A percentile compares a stretch with the other conserved stretches of the same genome.
Conservation (phyloP, 2,888 invertebrate genomes). For the Neoascia interrupta region DNA sequence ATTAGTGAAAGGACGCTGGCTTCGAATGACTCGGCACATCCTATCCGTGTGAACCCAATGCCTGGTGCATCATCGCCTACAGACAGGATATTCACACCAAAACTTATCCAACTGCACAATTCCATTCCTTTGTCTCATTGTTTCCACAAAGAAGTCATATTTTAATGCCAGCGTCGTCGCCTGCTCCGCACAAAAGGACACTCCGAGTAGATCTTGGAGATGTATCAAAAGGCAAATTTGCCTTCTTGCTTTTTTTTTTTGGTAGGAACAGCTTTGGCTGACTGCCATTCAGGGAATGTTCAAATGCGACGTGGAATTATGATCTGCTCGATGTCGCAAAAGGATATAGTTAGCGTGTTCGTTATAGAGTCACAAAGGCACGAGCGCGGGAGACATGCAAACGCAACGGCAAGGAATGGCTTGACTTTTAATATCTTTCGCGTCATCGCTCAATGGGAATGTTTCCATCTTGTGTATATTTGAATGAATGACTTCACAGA, state of each 20-base stretch:
- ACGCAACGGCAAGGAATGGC: slow-evolving; percentile 1
- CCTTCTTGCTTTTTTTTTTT: slow-evolving; percentile 6
- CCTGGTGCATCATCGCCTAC: not conserved
- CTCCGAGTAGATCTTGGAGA: slow-evolving; percentile 41
- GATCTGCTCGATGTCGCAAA: slow-evolving; percentile 33
- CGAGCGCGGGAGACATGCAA: not conserved
- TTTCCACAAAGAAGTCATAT: slow-evolving; percentile 22
- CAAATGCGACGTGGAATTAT: slow-evolving; percentile 48
- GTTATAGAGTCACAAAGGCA: not conserved
- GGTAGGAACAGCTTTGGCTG: slow-evolving; percentile 43
- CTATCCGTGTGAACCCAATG: no score
- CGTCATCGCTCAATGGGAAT: slow-evolving; percentile 58
- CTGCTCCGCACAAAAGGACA: slow-evolving; percentile 31
- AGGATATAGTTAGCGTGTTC: slow-evolving; percentile 18
- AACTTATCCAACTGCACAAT: no score
- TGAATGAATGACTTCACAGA: slow-evolving; percentile 22
- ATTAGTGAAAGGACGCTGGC: slow-evolving; percentile 1
- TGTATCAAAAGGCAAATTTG: slow-evolving; percentile 50
- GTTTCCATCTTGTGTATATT: slow-evolving; percentile 22
- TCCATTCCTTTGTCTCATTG: slow-evolving; percentile 49
- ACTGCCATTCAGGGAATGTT: slow-evolving; percentile 34
- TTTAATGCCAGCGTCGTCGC: slow-evolving; percentile 31
- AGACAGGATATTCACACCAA: slow-evolving; percentile 34
- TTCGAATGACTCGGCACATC: slow-evolving; percentile 43
- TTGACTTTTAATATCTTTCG: slow-evolving; percentile 64